Evolutionary conservation across 1,140 invertebrate genomes (phyloP), one percentile per base, ranked within the genome.

Genomic region (Zaprionus vittiger): DNA sequence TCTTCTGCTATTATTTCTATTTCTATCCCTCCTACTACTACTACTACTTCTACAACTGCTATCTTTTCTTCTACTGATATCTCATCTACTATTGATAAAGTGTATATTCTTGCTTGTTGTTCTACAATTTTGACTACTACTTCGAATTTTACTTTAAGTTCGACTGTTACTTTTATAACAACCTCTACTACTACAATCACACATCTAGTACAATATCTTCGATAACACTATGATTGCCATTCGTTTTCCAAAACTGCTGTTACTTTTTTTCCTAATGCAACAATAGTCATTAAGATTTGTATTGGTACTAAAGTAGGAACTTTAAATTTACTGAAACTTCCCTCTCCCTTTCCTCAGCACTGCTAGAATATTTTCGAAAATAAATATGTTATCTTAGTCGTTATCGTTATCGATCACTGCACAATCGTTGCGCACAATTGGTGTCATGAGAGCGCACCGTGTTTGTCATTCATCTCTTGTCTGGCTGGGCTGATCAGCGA

Each of bases 381-480:
- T 17, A n/a, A 17, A 47, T 17, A 47, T 6, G 47, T 22, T 49
- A 22, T 49, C 47, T 17, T 49, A 1, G 20, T 52, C 47, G 11
- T 52, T 52, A 52, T 52, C 20, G 47, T 24, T 52, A 52, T 20
- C 28, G 61, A 68, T 41, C 68, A 55, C 34, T 38, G 44, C 56
- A 74, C 71, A 15, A 41, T 54, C 26, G 54, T 44, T 67, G 67
- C 52, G 28, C 37, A 69, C 68, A 69, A 83, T 83, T 68, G 62
- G 71, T 83, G 72, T 79, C 76, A 83, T 79, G 69, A 52, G 67
- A 77, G 64, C 38, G 54, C 60, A 67, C 20, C 61, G 68, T 55
- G 80, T 55, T 77, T 77, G 80, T 79, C 80, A 71, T 44, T 74
- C 66, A 76, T 61, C 49, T 69, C 47, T 20, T 47, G 66, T 65